Base-by-base conservation (phyloP, 2,797 vertebrate species). In the Dendrocincla fuliginosa region DNA sequence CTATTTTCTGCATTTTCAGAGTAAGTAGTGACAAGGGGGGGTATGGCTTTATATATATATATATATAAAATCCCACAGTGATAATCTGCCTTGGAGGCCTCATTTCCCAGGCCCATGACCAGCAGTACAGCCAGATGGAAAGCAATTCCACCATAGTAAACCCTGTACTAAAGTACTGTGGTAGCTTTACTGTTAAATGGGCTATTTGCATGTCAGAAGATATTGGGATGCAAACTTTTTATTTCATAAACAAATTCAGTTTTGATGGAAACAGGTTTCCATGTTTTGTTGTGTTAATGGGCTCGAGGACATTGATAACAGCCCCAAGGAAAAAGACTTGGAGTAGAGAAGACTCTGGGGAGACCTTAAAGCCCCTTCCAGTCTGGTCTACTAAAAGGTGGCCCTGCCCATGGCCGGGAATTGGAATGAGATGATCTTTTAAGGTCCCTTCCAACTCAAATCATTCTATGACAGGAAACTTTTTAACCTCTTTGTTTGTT, bases 191-290 rank as follows among this genome's bases (percentile, higher is more conserved):
- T 87, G 33, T 61, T 91, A 60, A 55, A 82, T 5, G 5, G 41
- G 27, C 3, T 71, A 90, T 89, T 85, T 91, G 64, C 84, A 33
- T 89, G 71, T 35, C 87, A 47, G 70, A 55, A 70, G 76, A 64
- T 85, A 87, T 9, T 77, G 42, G 61, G 60, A 87, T 80, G 64
- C 89, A 92, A 83, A 73, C 42, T 28, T 76, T 64, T 49, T 90
- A 61, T 64, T 95, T 94, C 55, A 59, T 85, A 87, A 88, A 79
- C 73, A 86, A 93, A 94, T 73, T 30, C 35, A 27, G 17, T 59
- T 68, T 70, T 39, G 44, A 39, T 82, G 47, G 65, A 67, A 90
- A 65, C 59, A 64, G 41, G 7, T 46, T 87, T 88, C 37, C 19
- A 27, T 28, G 30, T 87, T 87, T 73, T 92, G 35, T 84, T 96